Base-by-base conservation (phyloP, 2,113 vertebrate species). In the Chauna torquata region DNA sequence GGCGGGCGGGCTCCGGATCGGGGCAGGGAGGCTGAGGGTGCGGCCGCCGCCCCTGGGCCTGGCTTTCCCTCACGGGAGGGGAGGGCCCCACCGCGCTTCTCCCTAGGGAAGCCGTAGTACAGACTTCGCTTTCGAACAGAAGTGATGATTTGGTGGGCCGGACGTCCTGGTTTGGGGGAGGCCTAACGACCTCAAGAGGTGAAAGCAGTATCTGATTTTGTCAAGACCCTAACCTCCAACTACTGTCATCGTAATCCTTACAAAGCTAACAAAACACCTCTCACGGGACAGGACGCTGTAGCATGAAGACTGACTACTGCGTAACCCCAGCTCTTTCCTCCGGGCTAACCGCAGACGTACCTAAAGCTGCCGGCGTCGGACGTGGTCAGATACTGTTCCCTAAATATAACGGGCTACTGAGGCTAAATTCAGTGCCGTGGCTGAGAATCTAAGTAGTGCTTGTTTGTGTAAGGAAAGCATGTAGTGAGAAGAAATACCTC, bases 11-110 rank as follows among this genome's bases (percentile, higher is more conserved):
- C 7, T 17, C 2, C 0, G 17, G 34, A 2, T 3, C 2, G 11
- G 5, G 19, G 12, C n/a, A n/a, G n/a, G 2, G 4, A 5, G 18
- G 18, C 8, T 2, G 27, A 16, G 16, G 19, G 5, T 13, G 12
- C 4, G 6, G 12, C 3, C 16, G 0, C 6, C 4, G 0, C 2
- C 1, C 12, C 6, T 18, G 3, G 22, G 28, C 16, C 13, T 11
- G 20, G 25, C 5, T 3, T 24, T 10, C 2, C 25, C 6, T 49
- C 4, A 9, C 24, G 25, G 50, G 12, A 52, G 14, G 24, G 42
- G 50, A n/a, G n/a, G n/a, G n/a, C n/a, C 49, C 52, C 52, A 10
- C 25, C 27, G 3, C 13, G 52, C 27, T 28, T 9, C 52, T 55
- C 27, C 52, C 15, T 30, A 30, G 52, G 22, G 52, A 30, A 55